Evolutionary conservation across 2,888 invertebrate species (phyloP).

Genomic region (Congeria kusceri): DNA sequence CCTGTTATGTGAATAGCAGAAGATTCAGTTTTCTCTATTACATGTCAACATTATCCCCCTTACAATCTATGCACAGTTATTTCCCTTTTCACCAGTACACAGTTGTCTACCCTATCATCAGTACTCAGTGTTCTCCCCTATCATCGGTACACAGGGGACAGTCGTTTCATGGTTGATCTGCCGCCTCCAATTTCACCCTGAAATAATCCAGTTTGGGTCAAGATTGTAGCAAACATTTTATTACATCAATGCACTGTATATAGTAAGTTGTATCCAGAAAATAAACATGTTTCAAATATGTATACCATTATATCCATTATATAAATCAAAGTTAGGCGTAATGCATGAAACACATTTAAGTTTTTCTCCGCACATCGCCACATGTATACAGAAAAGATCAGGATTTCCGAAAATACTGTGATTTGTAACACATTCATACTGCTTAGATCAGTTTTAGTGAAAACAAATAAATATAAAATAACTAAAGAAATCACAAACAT

Average conservation of each 20-base stretch:
- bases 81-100: no score
- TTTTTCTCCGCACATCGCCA: background rate
- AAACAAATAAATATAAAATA: background rate
- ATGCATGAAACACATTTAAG: background rate
- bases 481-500: background rate
- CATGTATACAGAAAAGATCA: background rate
- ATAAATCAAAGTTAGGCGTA: background rate
- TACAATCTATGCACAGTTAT: no score
- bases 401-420: background rate
- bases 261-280: no score
- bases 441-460: background rate
- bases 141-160: slow-evolving; percentile 5
- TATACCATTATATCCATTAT: background rate
- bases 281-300: no score
- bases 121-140: background rate
- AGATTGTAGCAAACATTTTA: background rate
- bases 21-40: no score
- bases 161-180: background rate
- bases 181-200: slow-evolving; percentile 1
- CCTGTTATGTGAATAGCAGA: no score
- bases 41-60: no score
- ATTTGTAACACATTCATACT: background rate
- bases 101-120: no score
- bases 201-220: background rate
- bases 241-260: no score